A percentile compares a stretch with the other conserved stretches of the same genome.
Conservation (phyloP, 1,140 invertebrate genomes). For the Leptinotarsa undecemlineata region DNA sequence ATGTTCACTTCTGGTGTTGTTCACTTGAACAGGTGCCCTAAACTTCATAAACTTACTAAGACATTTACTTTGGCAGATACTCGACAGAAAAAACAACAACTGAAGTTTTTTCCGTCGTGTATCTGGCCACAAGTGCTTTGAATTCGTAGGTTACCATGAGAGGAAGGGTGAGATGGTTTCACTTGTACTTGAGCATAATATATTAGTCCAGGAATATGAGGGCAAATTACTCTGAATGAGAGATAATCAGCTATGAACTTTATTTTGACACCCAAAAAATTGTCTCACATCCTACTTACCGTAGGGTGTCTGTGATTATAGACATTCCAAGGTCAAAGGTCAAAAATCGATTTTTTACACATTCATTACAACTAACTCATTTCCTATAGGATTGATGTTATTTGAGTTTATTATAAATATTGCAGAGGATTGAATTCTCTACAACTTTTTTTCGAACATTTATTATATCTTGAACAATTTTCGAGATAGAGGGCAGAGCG, state of each 20-base stretch:
- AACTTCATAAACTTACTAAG: too few relatives aligned
- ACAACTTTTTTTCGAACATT: background rate
- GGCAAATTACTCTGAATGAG: background rate
- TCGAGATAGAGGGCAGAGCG: background rate
- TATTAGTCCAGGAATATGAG: background rate
- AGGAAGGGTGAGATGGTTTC: too few relatives aligned
- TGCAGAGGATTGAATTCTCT: slow-evolving; percentile 14
- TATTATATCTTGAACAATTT: slow-evolving; percentile 16
- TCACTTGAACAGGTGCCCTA: too few relatives aligned
- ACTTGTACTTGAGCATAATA: too few relatives aligned
- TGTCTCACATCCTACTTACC: slow-evolving; percentile 20
- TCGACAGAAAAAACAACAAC: too few relatives aligned
- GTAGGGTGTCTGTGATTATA: slow-evolving; percentile 1
- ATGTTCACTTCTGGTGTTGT: too few relatives aligned
- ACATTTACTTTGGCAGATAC: background rate
- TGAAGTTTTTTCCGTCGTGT: too few relatives aligned
- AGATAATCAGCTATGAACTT: background rate
- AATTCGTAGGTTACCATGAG: too few relatives aligned
- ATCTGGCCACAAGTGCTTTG: too few relatives aligned
- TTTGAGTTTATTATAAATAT: slow-evolving; percentile 7
- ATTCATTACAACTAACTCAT: slow-evolving; percentile 2
- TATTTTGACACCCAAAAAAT: slow-evolving; percentile 14
- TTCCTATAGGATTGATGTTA: slow-evolving; percentile 6
- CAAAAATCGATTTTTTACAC: slow-evolving; percentile 1
- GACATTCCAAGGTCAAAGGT: slow-evolving; percentile 7